Percentiles rank a stretch among this genome's conserved stretches.
Evolutionary conservation across 2,888 invertebrate genomes (phyloP).

Genomic region (Drosophila subsilvestris): DNA sequence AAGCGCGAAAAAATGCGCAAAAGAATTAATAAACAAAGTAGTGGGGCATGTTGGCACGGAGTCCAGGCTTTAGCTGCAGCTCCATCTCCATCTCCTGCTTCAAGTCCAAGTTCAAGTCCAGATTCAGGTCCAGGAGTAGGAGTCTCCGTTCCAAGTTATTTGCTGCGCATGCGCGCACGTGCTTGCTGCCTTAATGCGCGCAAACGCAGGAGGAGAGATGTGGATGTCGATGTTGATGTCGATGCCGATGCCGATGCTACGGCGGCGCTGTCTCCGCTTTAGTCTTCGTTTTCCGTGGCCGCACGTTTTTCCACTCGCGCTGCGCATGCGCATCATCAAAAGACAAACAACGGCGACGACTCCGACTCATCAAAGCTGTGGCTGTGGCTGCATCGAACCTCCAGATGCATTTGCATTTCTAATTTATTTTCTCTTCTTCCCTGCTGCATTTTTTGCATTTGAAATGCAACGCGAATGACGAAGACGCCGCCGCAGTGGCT

Average conservation of each 20-base stretch:
- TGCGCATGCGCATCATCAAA: conserved; percentile 70
- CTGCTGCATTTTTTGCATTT: conserved; percentile 49
- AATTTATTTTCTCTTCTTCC: conserved; percentile 51
- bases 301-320: conserved; percentile 65
- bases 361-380: conserved; percentile 49
- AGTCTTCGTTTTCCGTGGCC: conserved; percentile 50
- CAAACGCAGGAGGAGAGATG: conserved; percentile 34
- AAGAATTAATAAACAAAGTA: conserved; percentile 80
- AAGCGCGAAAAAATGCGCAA: conserved; percentile 80
- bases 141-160: conserved; percentile 62
- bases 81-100: conserved; percentile 17
- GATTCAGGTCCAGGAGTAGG: conserved; percentile 4
- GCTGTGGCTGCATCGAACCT: conserved; percentile 42
- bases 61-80: conserved; percentile 40
- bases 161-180: conserved; percentile 79
- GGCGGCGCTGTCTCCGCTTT: no score
- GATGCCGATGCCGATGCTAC: conserved; percentile 36
- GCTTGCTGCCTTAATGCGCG: conserved; percentile 70
- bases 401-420: conserved; percentile 75
- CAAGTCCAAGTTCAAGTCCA: conserved; percentile 8
- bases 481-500: conserved; percentile 30
- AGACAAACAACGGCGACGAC: conserved; percentile 39
- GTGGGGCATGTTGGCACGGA: conserved; percentile 74
- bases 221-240: conserved; percentile 27
- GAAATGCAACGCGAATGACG: conserved; percentile 48